phyloP scores from a whole-genome alignment of 2,888 invertebrate genomes.

The Hedya salicella region DNA sequence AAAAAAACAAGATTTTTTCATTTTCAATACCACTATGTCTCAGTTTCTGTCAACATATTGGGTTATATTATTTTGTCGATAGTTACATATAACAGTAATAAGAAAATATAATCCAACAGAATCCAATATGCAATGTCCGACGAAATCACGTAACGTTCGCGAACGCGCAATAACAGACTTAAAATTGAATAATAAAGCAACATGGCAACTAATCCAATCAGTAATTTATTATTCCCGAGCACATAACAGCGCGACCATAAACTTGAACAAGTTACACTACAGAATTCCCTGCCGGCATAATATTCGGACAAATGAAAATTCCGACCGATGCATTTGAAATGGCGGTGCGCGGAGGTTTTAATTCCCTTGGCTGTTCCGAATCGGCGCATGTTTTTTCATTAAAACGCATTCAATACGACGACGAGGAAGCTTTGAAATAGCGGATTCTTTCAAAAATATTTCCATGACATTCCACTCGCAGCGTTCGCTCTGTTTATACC shows the following conservation, averaged over 20 bases:
- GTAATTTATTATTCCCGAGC: constrained; percentile 54
- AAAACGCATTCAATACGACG: constrained; percentile 85
- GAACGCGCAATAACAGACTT: constrained; percentile 30
- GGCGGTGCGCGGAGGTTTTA: constrained; percentile 73
- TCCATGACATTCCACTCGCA: constrained; percentile 76
- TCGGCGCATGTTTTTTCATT: constrained; percentile 85
- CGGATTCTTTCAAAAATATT: constrained; percentile 82
- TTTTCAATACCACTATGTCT: too few species aligned
- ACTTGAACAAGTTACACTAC: constrained; percentile 62
- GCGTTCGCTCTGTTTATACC: constrained; percentile 68
- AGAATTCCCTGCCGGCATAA: constrained; percentile 71
- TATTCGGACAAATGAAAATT: constrained; percentile 82
- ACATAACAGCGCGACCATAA: constrained; percentile 60
- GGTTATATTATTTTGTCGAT: too few species aligned
- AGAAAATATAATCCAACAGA: neutral
- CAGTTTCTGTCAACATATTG: too few species aligned
- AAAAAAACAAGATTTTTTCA: too few species aligned
- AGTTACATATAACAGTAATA: too few species aligned
- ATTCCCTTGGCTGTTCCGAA: constrained; percentile 84
- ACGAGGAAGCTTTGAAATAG: constrained; percentile 81
- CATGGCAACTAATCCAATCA: constrained; percentile 57
- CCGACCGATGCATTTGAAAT: constrained; percentile 71
- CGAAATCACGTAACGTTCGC: constrained; percentile 11
- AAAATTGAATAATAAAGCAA: constrained; percentile 41
- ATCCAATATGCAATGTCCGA: neutral